Evolutionary conservation across 2,888 invertebrate species (phyloP).

Genomic region (Clostera curtula): DNA sequence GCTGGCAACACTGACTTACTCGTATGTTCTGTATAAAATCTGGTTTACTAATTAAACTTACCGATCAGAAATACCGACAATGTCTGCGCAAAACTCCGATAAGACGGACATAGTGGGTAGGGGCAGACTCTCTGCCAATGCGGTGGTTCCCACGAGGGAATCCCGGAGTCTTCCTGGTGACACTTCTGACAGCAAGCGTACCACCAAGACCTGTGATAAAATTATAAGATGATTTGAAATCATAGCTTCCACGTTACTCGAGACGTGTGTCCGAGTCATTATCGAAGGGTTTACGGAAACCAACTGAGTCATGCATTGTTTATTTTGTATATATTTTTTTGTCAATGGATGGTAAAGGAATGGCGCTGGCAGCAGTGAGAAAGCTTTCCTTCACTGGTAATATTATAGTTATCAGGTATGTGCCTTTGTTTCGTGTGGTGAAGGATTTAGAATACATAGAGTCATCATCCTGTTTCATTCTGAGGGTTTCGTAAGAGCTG

Average conservation of each 20-base stretch:
- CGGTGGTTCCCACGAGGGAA: conserved; percentile 87
- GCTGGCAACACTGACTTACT: no score
- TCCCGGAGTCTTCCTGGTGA: conserved; percentile 80
- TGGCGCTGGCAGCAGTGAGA: no score
- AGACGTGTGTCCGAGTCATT: background rate
- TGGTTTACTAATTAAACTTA: conserved; percentile 31
- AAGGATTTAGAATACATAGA: no score
- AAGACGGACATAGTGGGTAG: conserved; percentile 89
- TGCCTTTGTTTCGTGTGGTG: no score
- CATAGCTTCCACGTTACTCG: background rate
- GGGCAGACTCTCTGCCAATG: conserved; percentile 88
- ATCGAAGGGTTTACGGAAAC: conserved; percentile 4
- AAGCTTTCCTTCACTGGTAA: no score
- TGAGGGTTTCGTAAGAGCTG: no score
- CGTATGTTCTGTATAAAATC: no score
- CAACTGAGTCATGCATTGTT: background rate
- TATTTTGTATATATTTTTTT: no score
- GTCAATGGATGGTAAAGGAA: no score
- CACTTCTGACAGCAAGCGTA: conserved; percentile 87
- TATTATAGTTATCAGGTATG: no score
- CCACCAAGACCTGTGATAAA: conserved; percentile 83
- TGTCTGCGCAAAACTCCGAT: conserved; percentile 87
- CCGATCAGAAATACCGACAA: conserved; percentile 83
- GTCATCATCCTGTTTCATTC: no score
- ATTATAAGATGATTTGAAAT: background rate